phyloP scores from a whole-genome alignment of 1,140 invertebrate species.

The Andrena cerasifolii region DNA sequence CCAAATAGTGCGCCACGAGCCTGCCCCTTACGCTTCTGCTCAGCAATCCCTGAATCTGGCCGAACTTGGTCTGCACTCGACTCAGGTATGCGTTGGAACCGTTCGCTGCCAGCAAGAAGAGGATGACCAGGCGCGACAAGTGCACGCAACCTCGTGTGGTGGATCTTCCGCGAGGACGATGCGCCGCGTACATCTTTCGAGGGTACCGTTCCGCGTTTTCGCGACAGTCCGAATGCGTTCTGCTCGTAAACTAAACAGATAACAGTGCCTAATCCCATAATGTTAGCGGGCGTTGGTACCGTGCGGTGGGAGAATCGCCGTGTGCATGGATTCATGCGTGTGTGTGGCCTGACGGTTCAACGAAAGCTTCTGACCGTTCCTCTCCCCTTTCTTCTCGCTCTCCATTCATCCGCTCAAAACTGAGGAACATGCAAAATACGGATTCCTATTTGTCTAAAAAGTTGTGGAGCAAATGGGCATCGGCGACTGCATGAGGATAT shows the following conservation, averaged over 20 bases:
- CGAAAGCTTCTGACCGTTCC: too few species aligned
- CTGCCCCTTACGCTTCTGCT: slow-evolving; percentile 35
- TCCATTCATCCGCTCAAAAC: too few species aligned
- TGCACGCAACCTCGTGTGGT: accelerated
- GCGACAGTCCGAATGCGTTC: not conserved
- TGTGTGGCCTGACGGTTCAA: too few species aligned
- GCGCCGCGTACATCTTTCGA: too few species aligned
- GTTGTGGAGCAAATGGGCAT: too few species aligned
- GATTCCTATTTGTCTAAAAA: too few species aligned
- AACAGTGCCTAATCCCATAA: not conserved
- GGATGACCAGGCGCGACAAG: not conserved
- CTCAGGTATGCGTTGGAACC: not conserved
- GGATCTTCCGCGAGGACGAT: not conserved
- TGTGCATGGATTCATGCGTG: too few species aligned
- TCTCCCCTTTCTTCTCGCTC: too few species aligned
- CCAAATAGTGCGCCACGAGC: slow-evolving; percentile 70
- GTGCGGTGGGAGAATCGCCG: not conserved
- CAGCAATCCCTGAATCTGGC: slow-evolving; percentile 70
- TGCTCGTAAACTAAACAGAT: not conserved
- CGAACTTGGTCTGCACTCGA: slow-evolving; percentile 67
- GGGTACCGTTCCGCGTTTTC: not conserved
- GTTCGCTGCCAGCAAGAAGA: not conserved
- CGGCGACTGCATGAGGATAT: too few species aligned
- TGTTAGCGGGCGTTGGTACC: not conserved
- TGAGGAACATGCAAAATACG: too few species aligned